Evolutionary conservation across 2,888 invertebrate species (phyloP).

Genomic region (Apamea epomidion): DNA sequence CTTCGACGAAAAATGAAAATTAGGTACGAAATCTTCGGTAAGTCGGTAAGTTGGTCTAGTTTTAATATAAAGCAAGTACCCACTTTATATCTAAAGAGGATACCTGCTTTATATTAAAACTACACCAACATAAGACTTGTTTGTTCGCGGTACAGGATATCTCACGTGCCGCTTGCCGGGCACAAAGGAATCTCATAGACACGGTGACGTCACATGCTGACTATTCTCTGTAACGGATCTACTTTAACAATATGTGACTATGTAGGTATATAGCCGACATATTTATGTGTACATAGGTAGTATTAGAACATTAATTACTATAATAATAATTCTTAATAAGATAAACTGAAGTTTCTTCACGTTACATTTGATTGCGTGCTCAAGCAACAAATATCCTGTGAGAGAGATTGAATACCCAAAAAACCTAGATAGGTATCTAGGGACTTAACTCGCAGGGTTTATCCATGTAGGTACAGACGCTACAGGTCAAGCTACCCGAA

Average conservation of each 20-base stretch:
- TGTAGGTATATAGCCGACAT: not conserved
- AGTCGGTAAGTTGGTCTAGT: no score
- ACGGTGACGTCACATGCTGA: constrained; percentile 14
- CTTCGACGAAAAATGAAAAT: not conserved
- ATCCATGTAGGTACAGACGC: no score
- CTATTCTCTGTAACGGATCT: constrained; percentile 7
- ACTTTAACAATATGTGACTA: not conserved
- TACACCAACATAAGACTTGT: constrained; percentile 4
- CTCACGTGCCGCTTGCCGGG: not conserved
- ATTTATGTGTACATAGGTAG: not conserved
- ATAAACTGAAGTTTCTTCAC: not conserved
- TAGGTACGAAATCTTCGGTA: not conserved
- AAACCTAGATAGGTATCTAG: no score
- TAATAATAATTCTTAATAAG: no score
- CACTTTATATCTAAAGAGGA: no score
- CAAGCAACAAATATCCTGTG: not conserved
- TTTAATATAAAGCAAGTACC: no score
- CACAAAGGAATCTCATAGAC: not conserved
- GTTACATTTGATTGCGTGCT: not conserved
- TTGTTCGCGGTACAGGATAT: constrained; percentile 27
- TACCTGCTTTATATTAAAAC: constrained; percentile 20
- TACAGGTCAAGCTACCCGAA: no score
- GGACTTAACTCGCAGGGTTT: no score
- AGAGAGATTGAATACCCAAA: not conserved
- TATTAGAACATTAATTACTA: not conserved